Conservation (phyloP, 2,888 invertebrate genomes). For the Minunthozetes semirufus region DNA sequence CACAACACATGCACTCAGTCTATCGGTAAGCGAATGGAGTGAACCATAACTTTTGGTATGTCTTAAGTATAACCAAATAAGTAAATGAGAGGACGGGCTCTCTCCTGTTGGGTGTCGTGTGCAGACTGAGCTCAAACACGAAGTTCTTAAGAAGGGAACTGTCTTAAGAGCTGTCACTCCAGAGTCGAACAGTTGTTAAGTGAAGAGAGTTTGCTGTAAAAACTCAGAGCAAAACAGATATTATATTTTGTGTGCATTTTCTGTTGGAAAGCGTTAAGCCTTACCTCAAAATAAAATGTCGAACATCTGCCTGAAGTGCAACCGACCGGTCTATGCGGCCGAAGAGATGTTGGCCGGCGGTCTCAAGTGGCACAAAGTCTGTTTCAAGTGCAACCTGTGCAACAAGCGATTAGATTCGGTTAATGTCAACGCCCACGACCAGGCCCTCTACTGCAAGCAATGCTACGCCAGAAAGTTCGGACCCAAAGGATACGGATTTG, state of each 20-base stretch:
- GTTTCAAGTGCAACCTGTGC: constrained; percentile 87
- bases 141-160: not conserved
- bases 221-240: not conserved
- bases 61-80: constrained; percentile 2
- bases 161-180: constrained; percentile 9
- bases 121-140: not conserved
- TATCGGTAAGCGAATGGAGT: too few species aligned
- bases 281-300: not conserved
- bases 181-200: not conserved
- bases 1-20: not conserved
- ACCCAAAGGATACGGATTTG: constrained; percentile 87
- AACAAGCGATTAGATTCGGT: constrained; percentile 89
- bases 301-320: constrained; percentile 70
- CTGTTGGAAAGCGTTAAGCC: not conserved
- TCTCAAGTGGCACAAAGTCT: constrained; percentile 75
- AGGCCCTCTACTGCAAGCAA: constrained; percentile 82
- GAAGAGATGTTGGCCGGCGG: constrained; percentile 87
- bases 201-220: not conserved
- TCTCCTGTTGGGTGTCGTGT: not conserved
- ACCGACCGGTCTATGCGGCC: constrained; percentile 66
- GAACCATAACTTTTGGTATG: not conserved
- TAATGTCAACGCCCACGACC: constrained; percentile 87
- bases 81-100: not conserved
- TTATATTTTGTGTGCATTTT: not conserved
- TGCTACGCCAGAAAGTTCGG: constrained; percentile 98